Evolutionary conservation across 1,140 invertebrate genomes (phyloP).

Genomic region (Anoplophora glabripennis): DNA sequence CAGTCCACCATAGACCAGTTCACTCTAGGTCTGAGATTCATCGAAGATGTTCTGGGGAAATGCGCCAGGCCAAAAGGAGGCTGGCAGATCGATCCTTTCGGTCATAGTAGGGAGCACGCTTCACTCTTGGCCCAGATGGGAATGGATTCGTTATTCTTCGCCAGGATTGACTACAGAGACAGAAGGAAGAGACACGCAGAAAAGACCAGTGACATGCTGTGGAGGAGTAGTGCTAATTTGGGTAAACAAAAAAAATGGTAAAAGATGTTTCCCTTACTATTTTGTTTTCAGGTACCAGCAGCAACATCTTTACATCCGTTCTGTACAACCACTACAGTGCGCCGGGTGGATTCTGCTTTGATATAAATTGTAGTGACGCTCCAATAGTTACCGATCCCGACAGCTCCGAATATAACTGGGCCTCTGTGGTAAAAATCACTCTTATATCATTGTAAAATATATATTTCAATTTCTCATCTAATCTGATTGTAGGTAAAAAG

Average conservation of each 20-base stretch:
- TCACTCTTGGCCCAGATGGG: conserved; percentile 67
- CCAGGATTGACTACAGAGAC: conserved; percentile 74
- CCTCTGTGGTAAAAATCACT: conserved; percentile 57
- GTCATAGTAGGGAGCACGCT: conserved; percentile 69
- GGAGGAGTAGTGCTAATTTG: conserved; percentile 64
- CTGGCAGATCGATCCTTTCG: conserved; percentile 78
- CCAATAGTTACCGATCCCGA: conserved; percentile 72
- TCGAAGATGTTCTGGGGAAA: conserved; percentile 61
- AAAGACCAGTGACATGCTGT: conserved; percentile 74
- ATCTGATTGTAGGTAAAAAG: conserved; percentile 48
- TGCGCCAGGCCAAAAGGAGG: conserved; percentile 64
- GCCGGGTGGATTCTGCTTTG: conserved; percentile 87
- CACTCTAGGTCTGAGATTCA: conserved; percentile 59
- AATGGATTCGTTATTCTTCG: conserved; percentile 73
- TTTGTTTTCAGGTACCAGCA: conserved; percentile 51
- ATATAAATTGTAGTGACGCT: conserved; percentile 77
- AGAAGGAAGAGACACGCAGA: conserved; percentile 59
- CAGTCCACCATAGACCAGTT: conserved; percentile 82
- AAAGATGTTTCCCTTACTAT: not conserved
- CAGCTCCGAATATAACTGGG: conserved; percentile 71
- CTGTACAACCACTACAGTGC: conserved; percentile 77
- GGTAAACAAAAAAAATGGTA: conserved; percentile 37
- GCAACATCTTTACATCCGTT: conserved; percentile 68
- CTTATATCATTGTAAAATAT: conserved; percentile 15
- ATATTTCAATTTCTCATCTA: not conserved